These are phyloP conservation scores for Pseudomyrmex sp. DNA, from an alignment of 1,140 invertebrate genomes.

Conservation along the genomic window DNA sequence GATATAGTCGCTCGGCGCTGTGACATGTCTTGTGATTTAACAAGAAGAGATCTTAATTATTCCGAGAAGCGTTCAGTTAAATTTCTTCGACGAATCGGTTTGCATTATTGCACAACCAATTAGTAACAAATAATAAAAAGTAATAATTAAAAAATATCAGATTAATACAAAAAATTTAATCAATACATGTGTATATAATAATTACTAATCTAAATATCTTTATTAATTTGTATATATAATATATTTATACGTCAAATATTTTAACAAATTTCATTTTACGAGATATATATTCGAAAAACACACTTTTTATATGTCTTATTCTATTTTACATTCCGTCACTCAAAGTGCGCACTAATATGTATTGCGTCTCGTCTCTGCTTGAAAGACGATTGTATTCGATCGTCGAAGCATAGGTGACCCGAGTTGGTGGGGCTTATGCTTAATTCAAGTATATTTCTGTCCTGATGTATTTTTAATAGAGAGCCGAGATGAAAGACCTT, in stretches of 20 bases:
- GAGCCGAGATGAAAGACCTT: constrained; percentile 58
- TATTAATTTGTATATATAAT: neutral
- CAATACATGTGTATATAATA: neutral
- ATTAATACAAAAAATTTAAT: neutral
- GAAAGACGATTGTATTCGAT: constrained; percentile 40
- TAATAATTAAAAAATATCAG: neutral
- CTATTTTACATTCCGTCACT: neutral
- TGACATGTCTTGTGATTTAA: constrained; percentile 34
- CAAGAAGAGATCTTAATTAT: constrained; percentile 54
- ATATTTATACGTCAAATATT: neutral
- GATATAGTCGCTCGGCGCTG: constrained; percentile 14
- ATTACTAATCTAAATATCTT: neutral
- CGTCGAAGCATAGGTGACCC: constrained; percentile 28
- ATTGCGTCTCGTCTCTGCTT: neutral
- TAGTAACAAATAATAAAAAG: neutral
- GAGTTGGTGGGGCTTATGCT: constrained; percentile 60
- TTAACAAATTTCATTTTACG: neutral
- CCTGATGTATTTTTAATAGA: constrained; percentile 57
- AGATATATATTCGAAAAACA: neutral
- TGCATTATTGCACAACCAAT: neutral
- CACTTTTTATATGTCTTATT: too few species aligned
- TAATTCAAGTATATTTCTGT: constrained; percentile 70
- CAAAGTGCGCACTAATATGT: neutral
- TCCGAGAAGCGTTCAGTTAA: constrained; percentile 6
- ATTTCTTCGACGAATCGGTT: neutral